phyloP scores from a whole-genome alignment of 2,113 vertebrate species.

The rabbit (Oryctolagus cuniculus) region mOryCun1.1 NC_091438.1:62512001-62512500 shows the following conservation, averaged over 20 bases:
- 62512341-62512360: background rate
- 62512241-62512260: slow-evolving; percentile 33
- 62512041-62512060: background rate
- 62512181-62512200: background rate
- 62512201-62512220: background rate
- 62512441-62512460: background rate
- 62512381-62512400: background rate
- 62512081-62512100: background rate
- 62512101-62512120: background rate
- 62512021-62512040: background rate
- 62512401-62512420: background rate
- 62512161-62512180: slow-evolving; percentile 1
- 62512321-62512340: slow-evolving; percentile 10
- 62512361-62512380: slow-evolving; percentile 26
- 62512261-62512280: background rate
- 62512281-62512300: background rate
- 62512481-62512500: background rate
- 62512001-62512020: background rate
- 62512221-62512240: background rate
- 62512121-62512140: background rate
- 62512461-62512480: background rate
- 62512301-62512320: background rate
- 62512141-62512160: background rate
- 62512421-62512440: background rate
- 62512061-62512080: background rate